Conservation (phyloP, 1,140 invertebrate genomes). For the Hydropsyche tenuis region DNA sequence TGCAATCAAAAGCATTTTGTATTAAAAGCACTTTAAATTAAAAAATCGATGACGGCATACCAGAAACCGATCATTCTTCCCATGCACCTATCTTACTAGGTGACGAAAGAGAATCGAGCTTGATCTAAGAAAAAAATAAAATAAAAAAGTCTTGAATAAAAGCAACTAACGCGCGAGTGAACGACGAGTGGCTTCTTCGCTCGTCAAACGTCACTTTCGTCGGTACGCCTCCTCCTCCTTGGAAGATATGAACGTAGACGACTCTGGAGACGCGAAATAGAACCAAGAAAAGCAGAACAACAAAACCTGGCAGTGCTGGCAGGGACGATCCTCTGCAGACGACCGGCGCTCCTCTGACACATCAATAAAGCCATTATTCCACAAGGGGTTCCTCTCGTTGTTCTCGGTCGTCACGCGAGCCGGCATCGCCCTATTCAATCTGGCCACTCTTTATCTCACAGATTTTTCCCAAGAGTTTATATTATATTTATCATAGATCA, state of each 20-base stretch:
- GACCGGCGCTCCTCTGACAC: slow-evolving; percentile 50
- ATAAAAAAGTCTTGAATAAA: slow-evolving; percentile 2
- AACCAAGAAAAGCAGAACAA: background rate
- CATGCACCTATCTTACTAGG: too few relatives aligned
- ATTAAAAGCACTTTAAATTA: too few relatives aligned
- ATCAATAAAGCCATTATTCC: slow-evolving; percentile 55
- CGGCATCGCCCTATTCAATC: slow-evolving; percentile 53
- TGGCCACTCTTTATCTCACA: slow-evolving; percentile 50
- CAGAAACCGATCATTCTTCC: too few relatives aligned
- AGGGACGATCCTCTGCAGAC: background rate
- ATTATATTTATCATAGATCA: slow-evolving; percentile 48
- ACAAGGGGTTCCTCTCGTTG: slow-evolving; percentile 42
- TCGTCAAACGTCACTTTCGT: slow-evolving; percentile 35
- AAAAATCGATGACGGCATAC: too few relatives aligned
- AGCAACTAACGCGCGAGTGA: background rate
- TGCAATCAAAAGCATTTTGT: too few relatives aligned
- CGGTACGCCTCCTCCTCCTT: slow-evolving; percentile 20
- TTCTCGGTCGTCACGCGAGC: slow-evolving; percentile 50
- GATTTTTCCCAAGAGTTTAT: slow-evolving; percentile 48
- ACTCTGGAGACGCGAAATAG: slow-evolving; percentile 10
- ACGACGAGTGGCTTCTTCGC: slow-evolving; percentile 30
- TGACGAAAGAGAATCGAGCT: too few relatives aligned
- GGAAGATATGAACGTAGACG: background rate
- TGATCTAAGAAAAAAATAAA: background rate
- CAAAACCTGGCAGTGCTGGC: background rate